Evolutionary conservation across 2,888 invertebrate genomes (phyloP), one percentile per base, ranked within the genome.

Genomic region (Diogma glabrata): DNA sequence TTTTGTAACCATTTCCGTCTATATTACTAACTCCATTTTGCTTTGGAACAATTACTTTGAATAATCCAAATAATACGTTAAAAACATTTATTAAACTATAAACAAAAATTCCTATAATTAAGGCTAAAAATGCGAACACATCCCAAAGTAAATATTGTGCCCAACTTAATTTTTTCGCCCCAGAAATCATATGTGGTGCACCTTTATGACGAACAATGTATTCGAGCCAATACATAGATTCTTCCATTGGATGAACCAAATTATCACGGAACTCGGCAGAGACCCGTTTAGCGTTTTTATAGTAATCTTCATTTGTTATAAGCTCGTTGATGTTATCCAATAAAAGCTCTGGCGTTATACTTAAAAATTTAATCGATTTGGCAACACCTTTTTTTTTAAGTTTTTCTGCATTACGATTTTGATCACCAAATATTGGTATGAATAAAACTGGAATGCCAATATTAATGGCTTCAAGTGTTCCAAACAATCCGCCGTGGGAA

Each of bases 171-270:
- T 69, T 62, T 6, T 69, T 58, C 1, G 68, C 67, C 5, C 67
- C 59, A 0, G 72, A 71, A 51, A 68, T 69, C 22, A 73, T 57
- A 50, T 69, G 64, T 2, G 58, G 55, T 0, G 72, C 72, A 1
- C 71, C 71, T 4, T 67, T 63, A 55, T 73, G 65, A 38, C 69
- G 60, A 7, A 66, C 70, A 0, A 77, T 70, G 61, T 79, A 77
- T 61, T 80, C 79, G 26, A 78, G 72, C 79, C 79, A 79, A 62
- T 71, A 79, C 47, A 74, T 69, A 10, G 79, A 76, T 40, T 76
- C 75, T 3, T 78, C 75, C 59, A 77, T 60, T 2, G 79, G 75
- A 51, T 72, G 70, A 53, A 75, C 63, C 0, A 75, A 74, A 58
- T 76, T 72, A 58, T 79, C 78, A 28, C 68, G 67, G 61, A 76